Conservation (phyloP, 2,888 invertebrate species). For the Trichogramma dendrolimi region DNA sequence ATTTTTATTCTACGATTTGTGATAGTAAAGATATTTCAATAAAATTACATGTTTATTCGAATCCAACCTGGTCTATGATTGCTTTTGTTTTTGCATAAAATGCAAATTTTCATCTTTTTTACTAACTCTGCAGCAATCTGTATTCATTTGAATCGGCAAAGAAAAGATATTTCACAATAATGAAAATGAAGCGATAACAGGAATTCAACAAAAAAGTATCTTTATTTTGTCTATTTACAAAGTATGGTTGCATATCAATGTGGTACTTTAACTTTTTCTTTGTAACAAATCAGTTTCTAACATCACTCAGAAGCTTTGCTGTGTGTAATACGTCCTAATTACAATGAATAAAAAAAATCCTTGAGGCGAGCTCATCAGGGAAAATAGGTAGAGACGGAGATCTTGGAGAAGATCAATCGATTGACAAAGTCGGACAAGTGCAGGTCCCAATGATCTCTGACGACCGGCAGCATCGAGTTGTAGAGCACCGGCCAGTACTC, state of each 20-base stretch:
- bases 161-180: not conserved
- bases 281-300: not conserved
- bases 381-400: conserved; percentile 43
- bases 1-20: too few species aligned
- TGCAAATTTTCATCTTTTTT: too few species aligned
- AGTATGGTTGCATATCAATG: conserved; percentile 17
- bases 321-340: not conserved
- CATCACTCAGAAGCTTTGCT: too few species aligned
- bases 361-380: conserved; percentile 34
- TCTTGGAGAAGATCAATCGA: conserved; percentile 54
- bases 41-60: too few species aligned
- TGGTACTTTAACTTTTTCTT: not conserved
- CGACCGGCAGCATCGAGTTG: conserved; percentile 57
- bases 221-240: conserved; percentile 25
- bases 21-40: too few species aligned
- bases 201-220: conserved; percentile 16
- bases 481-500: conserved; percentile 62
- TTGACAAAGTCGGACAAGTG: conserved; percentile 56
- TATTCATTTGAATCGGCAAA: too few species aligned
- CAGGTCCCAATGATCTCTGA: conserved; percentile 58
- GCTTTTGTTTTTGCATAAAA: too few species aligned
- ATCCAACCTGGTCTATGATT: too few species aligned
- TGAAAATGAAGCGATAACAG: not conserved
- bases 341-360: not conserved
- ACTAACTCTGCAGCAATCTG: too few species aligned